phyloP scores from a whole-genome alignment of 2,113 vertebrate genomes.

The Leptobrachium leishanense region DNA sequence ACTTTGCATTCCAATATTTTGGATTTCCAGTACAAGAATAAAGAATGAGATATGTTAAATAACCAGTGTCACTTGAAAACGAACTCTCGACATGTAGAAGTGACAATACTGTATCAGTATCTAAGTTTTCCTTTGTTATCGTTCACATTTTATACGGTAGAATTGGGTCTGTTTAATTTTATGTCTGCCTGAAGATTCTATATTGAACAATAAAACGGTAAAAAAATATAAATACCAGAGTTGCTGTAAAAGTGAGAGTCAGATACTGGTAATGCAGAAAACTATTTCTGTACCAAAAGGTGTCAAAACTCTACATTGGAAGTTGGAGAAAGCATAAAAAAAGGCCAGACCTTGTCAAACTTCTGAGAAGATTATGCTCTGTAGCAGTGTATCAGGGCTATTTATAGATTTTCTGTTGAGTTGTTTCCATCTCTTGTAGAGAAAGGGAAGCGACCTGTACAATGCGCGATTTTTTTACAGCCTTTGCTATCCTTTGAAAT shows the following conservation, averaged over 20 bases:
- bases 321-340: not conserved
- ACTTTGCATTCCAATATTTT: too few species aligned
- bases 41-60: too few species aligned
- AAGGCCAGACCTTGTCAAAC: conserved; percentile 1
- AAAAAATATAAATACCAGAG: not conserved
- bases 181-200: not conserved
- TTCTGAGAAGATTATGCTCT: not conserved
- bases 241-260: not conserved
- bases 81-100: too few species aligned
- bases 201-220: not conserved
- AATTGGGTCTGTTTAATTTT: not conserved
- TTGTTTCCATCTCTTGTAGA: not conserved
- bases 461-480: not conserved
- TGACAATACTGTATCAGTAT: too few species aligned
- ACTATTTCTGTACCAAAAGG: not conserved
- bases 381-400: not conserved
- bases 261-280: not conserved
- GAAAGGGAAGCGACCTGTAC: not conserved
- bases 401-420: conserved; percentile 17
- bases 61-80: too few species aligned
- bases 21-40: too few species aligned
- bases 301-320: not conserved
- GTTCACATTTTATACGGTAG: not conserved
- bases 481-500: too few species aligned
- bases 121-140: not conserved